Evolutionary conservation across 2,113 vertebrate species (phyloP).

Genomic region (Oryzias celebensis): DNA sequence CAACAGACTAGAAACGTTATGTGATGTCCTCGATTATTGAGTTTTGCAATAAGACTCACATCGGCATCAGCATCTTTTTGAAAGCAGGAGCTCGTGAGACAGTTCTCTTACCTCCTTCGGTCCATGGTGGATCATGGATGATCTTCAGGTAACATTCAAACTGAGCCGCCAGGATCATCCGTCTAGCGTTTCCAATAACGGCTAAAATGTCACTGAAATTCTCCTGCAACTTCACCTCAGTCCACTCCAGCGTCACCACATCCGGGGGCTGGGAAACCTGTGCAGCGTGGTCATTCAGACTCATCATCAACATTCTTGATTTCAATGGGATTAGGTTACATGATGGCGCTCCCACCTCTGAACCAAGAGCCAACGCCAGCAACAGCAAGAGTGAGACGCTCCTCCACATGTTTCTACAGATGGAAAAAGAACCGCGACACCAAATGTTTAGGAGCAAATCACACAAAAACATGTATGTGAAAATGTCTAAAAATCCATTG

Average conservation of each 20-base stretch:
- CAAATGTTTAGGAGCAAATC: neutral
- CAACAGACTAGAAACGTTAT: too few relatives aligned
- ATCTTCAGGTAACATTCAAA: constrained; percentile 83
- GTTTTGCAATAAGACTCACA: too few relatives aligned
- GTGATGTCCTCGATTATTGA: too few relatives aligned
- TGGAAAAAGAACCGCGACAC: constrained; percentile 17
- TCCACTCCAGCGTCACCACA: neutral
- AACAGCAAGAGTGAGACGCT: constrained; percentile 47
- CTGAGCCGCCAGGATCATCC: constrained; percentile 76
- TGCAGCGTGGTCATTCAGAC: neutral
- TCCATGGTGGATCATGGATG: constrained; percentile 62
- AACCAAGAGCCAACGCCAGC: constrained; percentile 42
- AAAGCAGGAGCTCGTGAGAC: too few relatives aligned
- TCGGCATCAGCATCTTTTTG: too few relatives aligned
- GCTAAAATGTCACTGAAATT: constrained; percentile 32
- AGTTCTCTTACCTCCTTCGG: constrained; percentile 56
- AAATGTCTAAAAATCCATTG: too few relatives aligned
- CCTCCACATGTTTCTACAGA: constrained; percentile 67
- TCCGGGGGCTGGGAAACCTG: constrained; percentile 64
- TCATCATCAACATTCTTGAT: neutral
- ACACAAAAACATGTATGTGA: neutral
- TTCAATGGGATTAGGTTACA: neutral
- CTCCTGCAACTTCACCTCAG: constrained; percentile 15
- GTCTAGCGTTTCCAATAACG: constrained; percentile 14
- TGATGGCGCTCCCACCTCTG: constrained; percentile 49